A percentile compares a stretch with the other conserved stretches of the same genome.
Evolutionary conservation across 1,140 invertebrate genomes (phyloP).

Genomic region (Coptotermes formosanus): DNA sequence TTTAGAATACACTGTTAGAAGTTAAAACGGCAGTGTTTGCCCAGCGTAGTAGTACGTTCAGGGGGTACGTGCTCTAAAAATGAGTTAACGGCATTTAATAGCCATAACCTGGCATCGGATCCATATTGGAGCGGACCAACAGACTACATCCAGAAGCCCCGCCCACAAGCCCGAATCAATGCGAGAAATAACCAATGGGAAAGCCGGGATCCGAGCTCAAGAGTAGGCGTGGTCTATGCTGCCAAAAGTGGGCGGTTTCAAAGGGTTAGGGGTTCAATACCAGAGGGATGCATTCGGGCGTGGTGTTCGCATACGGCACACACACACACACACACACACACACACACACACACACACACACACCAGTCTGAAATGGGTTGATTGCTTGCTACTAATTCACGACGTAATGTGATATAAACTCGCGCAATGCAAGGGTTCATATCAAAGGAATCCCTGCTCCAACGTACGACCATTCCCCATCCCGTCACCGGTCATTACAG

Average conservation of each 20-base stretch:
- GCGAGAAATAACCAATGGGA: constrained; percentile 12
- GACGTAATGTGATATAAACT: not conserved
- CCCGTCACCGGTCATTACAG: not conserved
- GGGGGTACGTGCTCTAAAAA: not conserved
- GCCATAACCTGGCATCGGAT: constrained; percentile 17
- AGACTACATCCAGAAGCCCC: not conserved
- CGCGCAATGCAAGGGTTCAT: not conserved
- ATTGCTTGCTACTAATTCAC: not conserved
- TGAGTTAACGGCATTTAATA: not conserved
- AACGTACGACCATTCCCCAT: no score
- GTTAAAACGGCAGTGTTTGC: not conserved
- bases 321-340: not conserved
- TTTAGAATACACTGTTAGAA: not conserved
- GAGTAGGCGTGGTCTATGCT: not conserved
- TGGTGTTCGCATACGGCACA: not conserved
- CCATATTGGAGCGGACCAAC: not conserved
- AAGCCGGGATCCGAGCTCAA: not conserved
- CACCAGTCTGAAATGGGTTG: not conserved
- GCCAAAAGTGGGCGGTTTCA: not conserved
- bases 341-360: not conserved
- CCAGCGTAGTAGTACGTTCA: not conserved
- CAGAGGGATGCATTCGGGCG: not conserved
- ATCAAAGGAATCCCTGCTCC: not conserved
- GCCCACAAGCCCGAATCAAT: constrained; percentile 19
- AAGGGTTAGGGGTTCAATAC: constrained; percentile 24